These are phyloP conservation scores for Drosophila ananassae DNA, from an alignment of 1,140 invertebrate genomes.

Conservation along the genomic window DNA sequence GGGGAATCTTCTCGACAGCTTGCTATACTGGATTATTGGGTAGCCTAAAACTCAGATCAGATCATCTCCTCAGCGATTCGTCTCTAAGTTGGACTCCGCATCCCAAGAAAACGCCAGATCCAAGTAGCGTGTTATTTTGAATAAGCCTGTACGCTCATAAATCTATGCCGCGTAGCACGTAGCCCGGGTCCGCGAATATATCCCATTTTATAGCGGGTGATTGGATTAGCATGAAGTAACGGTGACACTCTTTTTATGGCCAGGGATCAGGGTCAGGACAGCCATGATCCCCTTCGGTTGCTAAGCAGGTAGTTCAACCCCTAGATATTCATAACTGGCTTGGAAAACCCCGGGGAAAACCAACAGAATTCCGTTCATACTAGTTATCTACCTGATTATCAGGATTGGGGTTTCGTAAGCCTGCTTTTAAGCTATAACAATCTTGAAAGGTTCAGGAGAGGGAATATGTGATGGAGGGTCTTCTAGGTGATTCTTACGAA, in stretches of 20 bases:
- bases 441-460: neutral
- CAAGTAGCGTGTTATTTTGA: slow-evolving; percentile 29
- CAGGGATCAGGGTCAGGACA: slow-evolving; percentile 14
- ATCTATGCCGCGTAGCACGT: slow-evolving; percentile 22
- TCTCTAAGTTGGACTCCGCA: slow-evolving; percentile 1
- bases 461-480: neutral
- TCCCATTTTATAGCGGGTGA: slow-evolving; percentile 56
- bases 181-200: slow-evolving; percentile 7
- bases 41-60: neutral
- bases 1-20: neutral
- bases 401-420: slow-evolving; percentile 12
- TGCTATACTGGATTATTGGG: neutral
- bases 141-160: slow-evolving; percentile 43
- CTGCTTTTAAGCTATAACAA: slow-evolving; percentile 1
- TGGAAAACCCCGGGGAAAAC: slow-evolving; percentile 79
- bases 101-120: neutral
- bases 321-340: slow-evolving; percentile 59
- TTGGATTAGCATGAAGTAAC: slow-evolving; percentile 47
- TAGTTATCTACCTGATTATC: slow-evolving; percentile 40
- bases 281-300: neutral
- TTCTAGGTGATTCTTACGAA: neutral
- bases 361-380: slow-evolving; percentile 63
- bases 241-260: slow-evolving; percentile 46
- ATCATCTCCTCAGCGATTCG: neutral
- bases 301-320: slow-evolving; percentile 45